phyloP scores from a whole-genome alignment of 2,113 vertebrate genomes.

The Myxocyprinus asiaticus region DNA sequence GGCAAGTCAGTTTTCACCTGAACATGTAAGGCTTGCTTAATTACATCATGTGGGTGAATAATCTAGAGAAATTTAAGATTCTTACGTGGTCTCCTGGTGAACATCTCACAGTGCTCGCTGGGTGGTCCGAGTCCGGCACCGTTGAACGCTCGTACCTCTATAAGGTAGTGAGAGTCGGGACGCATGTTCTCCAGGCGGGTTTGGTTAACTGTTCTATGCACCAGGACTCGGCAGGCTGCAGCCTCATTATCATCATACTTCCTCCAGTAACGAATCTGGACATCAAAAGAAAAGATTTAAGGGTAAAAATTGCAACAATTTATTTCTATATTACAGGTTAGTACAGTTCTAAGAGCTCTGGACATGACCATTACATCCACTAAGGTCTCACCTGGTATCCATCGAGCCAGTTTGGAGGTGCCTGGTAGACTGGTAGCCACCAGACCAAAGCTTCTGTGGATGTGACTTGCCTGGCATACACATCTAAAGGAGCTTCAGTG shows the following conservation, averaged over 20 bases:
- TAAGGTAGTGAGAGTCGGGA: constrained; percentile 90
- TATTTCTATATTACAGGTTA: too few species aligned
- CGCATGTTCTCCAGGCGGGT: constrained; percentile 90
- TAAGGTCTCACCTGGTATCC: constrained; percentile 86
- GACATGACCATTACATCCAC: too few species aligned
- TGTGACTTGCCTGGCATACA: constrained; percentile 83
- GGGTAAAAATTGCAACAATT: not conserved
- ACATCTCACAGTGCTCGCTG: constrained; percentile 82
- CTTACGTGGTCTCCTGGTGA: constrained; percentile 94
- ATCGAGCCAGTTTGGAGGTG: constrained; percentile 83
- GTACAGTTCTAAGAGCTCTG: too few species aligned
- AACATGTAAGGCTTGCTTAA: too few species aligned
- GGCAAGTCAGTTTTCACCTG: too few species aligned
- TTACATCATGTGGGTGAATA: too few species aligned
- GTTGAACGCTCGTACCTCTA: constrained; percentile 92
- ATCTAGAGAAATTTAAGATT: constrained; percentile 8
- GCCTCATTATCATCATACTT: constrained; percentile 89
- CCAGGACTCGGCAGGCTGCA: constrained; percentile 87
- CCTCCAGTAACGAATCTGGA: constrained; percentile 93
- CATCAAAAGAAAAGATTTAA: not conserved
- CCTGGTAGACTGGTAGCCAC: constrained; percentile 87
- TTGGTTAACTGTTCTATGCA: constrained; percentile 80
- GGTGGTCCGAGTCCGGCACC: constrained; percentile 90
- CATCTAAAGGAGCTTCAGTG: constrained; percentile 84
- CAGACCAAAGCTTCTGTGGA: constrained; percentile 91